A percentile compares a stretch with the other conserved stretches of the same genome.
phyloP scores from a whole-genome alignment of 2,888 invertebrate genomes.

The Danaus chrysippus region DNA sequence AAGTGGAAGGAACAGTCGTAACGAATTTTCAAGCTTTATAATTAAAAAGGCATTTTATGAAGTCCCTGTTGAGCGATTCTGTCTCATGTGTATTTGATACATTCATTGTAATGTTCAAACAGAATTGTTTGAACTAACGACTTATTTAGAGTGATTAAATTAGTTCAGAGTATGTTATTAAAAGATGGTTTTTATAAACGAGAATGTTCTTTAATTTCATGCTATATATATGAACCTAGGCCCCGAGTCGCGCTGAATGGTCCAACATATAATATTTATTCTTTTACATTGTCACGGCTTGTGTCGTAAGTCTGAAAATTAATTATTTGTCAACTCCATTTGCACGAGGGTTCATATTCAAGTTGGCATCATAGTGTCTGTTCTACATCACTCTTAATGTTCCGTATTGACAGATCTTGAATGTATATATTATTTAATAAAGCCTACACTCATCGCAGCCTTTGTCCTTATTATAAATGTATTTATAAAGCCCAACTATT shows the following conservation, averaged over 20 bases:
- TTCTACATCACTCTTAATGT: background rate
- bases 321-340: conserved; percentile 1
- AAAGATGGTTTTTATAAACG: background rate
- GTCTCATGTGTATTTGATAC: conserved; percentile 3
- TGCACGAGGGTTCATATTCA: background rate
- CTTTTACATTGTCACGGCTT: background rate
- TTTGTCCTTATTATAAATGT: too few relatives aligned
- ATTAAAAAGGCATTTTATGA: conserved; percentile 19
- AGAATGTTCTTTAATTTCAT: background rate
- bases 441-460: background rate
- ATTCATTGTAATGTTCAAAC: background rate
- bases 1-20: conserved; percentile 9
- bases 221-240: background rate
- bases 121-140: too few relatives aligned
- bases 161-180: too few relatives aligned
- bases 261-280: background rate
- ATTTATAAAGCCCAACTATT: too few relatives aligned
- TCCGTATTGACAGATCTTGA: background rate
- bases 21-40: conserved; percentile 15
- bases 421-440: background rate
- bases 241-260: background rate
- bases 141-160: too few relatives aligned
- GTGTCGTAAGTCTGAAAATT: background rate
- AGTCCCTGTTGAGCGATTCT: background rate
- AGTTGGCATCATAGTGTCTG: background rate